Conservation (phyloP, 2,113 vertebrate species). For the Phrynosoma platyrhinos region DNA sequence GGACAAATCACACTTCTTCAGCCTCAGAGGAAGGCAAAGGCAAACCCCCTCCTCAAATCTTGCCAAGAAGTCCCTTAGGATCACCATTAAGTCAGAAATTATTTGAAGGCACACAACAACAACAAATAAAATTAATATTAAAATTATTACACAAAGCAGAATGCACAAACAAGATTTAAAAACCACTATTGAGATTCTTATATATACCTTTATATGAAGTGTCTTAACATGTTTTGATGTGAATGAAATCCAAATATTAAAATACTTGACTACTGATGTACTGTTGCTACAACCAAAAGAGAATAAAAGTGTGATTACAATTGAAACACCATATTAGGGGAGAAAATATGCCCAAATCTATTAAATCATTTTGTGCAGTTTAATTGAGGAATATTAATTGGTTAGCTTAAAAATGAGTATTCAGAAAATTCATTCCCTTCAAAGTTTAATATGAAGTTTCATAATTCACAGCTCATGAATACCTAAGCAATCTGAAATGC, state of each 20-base stretch:
- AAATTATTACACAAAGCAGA: background rate
- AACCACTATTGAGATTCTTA: background rate
- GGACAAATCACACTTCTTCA: too few relatives aligned
- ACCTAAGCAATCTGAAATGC: too few relatives aligned
- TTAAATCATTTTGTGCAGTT: background rate
- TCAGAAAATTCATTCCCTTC: too few relatives aligned
- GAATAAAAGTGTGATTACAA: background rate
- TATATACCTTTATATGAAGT: background rate
- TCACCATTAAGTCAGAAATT: too few relatives aligned
- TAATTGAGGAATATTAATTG: background rate
- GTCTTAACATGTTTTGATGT: background rate
- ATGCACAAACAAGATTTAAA: background rate
- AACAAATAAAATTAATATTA: too few relatives aligned
- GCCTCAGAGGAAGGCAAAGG: too few relatives aligned
- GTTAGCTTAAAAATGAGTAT: background rate
- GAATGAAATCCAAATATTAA: constrained; percentile 7
- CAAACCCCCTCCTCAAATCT: too few relatives aligned
- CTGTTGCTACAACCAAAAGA: background rate
- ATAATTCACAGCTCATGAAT: too few relatives aligned
- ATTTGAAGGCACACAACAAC: too few relatives aligned
- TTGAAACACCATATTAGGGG: background rate
- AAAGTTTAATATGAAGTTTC: too few relatives aligned
- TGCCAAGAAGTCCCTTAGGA: too few relatives aligned
- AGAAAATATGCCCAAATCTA: background rate
- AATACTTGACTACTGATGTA: background rate